These are phyloP conservation scores for Thamnaconus septentrionalis DNA, from an alignment of 2,113 vertebrate genomes.

Conservation along the genomic window DNA sequence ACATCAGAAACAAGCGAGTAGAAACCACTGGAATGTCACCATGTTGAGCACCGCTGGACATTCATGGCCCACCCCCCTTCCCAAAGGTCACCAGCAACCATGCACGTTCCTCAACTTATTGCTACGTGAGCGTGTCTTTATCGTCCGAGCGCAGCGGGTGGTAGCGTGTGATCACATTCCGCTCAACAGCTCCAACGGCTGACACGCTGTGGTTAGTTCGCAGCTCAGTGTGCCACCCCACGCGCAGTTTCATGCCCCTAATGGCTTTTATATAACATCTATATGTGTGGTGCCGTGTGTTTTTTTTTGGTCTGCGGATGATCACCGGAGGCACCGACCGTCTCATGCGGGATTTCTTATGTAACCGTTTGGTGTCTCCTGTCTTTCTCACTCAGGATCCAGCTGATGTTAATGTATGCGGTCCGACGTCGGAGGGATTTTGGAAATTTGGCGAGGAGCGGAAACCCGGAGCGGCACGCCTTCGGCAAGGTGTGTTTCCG, in stretches of 20 bases:
- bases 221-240: constrained; percentile 3
- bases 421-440: constrained; percentile 13
- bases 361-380: constrained; percentile 29
- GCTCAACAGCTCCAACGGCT: too few species aligned
- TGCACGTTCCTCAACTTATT: too few species aligned
- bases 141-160: too few species aligned
- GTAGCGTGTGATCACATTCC: too few species aligned
- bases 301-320: constrained; percentile 3
- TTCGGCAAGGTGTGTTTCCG: constrained; percentile 20
- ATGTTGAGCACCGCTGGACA: too few species aligned
- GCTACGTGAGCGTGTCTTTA: too few species aligned
- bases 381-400: constrained; percentile 6
- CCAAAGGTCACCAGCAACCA: too few species aligned
- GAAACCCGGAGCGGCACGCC: constrained; percentile 1
- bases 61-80: too few species aligned
- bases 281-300: background rate
- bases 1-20: too few species aligned
- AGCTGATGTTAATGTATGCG: constrained; percentile 23
- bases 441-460: constrained; percentile 1
- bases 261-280: constrained; percentile 37
- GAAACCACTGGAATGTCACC: too few species aligned
- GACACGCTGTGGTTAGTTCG: background rate
- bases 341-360: constrained; percentile 35
- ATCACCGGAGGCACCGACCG: constrained; percentile 33
- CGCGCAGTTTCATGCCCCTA: background rate